Evolutionary conservation across 2,113 vertebrate species (phyloP), one percentile per base, ranked within the genome.

Genomic region (Orientallactaga bullata): DNA sequence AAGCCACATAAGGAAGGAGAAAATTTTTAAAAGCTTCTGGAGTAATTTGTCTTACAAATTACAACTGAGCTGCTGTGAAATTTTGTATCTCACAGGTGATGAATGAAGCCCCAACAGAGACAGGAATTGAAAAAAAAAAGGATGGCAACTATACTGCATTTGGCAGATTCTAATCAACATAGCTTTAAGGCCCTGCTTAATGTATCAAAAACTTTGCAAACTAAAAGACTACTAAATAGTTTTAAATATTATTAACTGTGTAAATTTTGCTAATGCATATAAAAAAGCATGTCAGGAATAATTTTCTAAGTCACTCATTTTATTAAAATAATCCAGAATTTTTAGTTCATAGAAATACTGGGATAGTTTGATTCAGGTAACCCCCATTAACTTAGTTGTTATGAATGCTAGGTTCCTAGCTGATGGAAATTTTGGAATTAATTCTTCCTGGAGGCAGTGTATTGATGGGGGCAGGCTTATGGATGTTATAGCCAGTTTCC

Each of bases 21-120:
- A 95, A 90, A 90, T 96, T 82, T 95, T 35, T 88, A 55, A 91
- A 80, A 12, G 0, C 91, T 95, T 97, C 84, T 95, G 83, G 23
- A 47, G 26, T 51, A 95, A 96, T 71, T 63, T 11, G 86, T 88
- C 68, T 85, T 92, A 74, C 71, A 90, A 97, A 95, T 47, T 47
- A 47, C 85, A 83, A 63, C 69, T 84, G 28, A 77, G 63, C 0
- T 88, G 58, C 72, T 96, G 77, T 96, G 79, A 89, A 90, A 90
- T 81, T 96, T 20, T 89, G 12, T 73, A 18, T 80, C 74, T 85
- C n/a, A 84, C 42, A 94, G 42, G 82, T 82, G 51, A 88, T 85
- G 17, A 90, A 84, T 2, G 66, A 77, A 78, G 60, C 58, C 0
- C 4, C 79, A 91, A 68, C 3, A 88, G 5, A 74, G 68, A 60